Base-by-base conservation (phyloP, 2,797 vertebrate genomes). In the Galago senegalensis region DNA sequence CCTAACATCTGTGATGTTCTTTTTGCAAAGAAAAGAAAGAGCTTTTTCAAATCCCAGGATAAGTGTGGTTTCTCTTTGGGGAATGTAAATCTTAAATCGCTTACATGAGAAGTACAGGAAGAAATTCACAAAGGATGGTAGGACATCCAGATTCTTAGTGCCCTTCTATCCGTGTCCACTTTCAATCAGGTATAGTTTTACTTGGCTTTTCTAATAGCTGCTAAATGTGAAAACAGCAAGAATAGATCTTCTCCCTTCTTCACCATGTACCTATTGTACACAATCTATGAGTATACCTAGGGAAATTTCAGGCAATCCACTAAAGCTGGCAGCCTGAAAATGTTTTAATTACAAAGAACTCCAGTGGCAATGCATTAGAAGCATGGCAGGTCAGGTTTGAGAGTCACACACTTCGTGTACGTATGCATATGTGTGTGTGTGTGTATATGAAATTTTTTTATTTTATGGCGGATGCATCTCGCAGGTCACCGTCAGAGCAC, bases 21-120 rank as follows among this genome's bases (percentile, higher is more conserved):
- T 84, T 96, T 79, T 94, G 23, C 9, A 92, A 96, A 95, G 69
- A 93, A 73, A 83, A 53, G 49, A 75, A 0, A 49, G 89, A 75
- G 31, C 17, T 67, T 88, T 95, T 65, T 79, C 29, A 86, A 96
- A 77, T 49, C 31, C 20, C 34, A 53, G 40, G 12, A 43, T 91
- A 91, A 82, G 23, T 81, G 3, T n/a, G 56, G 75, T 61, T 92
- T 92, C 20, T 91, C n/a, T 70, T n/a, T 18, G 6, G 40, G 17
- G n/a, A 93, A 75, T 60, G 85, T 63, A 77, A 91, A 85, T 75
- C 34, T 93, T 73, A 89, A 81, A 75, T 67, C 7, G 0, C 69
- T 31, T 81, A 76, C 2, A 67, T 84, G 23, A 81, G 53, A 92
- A 92, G 49, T 43, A 75, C 8, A 96, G 34, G 23, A 94, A 56